A percentile compares a stretch with the other conserved stretches of the same genome.
Conservation (phyloP, 2,113 vertebrate species). For the Hemicordylus capensis region DNA sequence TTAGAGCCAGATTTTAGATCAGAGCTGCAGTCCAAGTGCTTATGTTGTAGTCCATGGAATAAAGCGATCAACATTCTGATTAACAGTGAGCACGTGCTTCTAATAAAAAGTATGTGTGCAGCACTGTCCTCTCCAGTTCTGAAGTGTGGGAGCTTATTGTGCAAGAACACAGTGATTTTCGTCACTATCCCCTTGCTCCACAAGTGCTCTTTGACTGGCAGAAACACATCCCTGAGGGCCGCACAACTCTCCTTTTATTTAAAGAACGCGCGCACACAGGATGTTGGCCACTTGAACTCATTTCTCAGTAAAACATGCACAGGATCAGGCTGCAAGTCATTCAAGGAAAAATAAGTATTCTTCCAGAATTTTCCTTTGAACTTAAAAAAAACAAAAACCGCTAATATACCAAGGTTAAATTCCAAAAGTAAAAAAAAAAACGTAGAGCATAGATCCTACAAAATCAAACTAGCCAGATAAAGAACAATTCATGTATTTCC, state of each 20-base stretch:
- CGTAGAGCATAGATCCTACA: not conserved
- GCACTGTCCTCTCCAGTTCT: no score
- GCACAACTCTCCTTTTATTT: no score
- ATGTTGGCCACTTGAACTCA: no score
- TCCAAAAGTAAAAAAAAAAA: not conserved
- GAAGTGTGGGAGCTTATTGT: no score
- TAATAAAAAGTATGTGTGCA: no score
- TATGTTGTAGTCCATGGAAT: not conserved
- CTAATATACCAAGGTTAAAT: not conserved
- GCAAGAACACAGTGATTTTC: no score
- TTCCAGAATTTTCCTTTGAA: not conserved
- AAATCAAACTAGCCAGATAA: accelerated
- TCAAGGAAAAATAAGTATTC: constrained; percentile 5
- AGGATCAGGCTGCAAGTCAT: not conserved
- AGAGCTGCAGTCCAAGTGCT: not conserved
- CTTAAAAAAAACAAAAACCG: not conserved
- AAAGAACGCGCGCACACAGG: no score
- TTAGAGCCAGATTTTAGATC: accelerated
- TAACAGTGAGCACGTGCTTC: no score
- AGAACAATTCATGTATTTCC: not conserved
- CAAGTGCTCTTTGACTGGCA: no score
- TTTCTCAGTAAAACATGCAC: constrained; percentile 10
- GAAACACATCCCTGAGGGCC: no score
- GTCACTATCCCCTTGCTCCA: no score
- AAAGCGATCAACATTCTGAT: no score